phyloP scores from a whole-genome alignment of 2,888 invertebrate genomes.

The Drosophila algonquin region DNA sequence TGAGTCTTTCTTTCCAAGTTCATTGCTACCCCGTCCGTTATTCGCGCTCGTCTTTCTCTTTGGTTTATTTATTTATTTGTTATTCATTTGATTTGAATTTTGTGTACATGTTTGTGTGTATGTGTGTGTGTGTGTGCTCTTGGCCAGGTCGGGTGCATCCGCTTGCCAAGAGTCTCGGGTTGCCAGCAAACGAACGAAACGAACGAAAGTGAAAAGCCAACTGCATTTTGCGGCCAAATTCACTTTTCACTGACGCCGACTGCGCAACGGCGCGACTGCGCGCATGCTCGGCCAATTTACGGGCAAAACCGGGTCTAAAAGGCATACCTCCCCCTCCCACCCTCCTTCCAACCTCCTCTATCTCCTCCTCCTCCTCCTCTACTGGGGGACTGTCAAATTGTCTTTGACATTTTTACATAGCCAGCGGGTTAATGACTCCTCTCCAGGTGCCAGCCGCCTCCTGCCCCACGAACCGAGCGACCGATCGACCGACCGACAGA shows the following conservation, averaged over 20 bases:
- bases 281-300: conserved; percentile 71
- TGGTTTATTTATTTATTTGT: conserved; percentile 5
- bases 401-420: conserved; percentile 70
- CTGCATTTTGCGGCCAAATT: conserved; percentile 53
- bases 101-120: background rate
- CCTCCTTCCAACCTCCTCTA: background rate
- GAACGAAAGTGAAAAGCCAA: conserved; percentile 76
- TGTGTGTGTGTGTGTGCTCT: conserved; percentile 19
- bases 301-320: conserved; percentile 44
- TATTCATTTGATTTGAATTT: conserved; percentile 22
- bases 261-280: conserved; percentile 59
- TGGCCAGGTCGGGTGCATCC: conserved; percentile 72
- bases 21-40: conserved; percentile 58
- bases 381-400: conserved; percentile 60
- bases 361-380: conserved; percentile 56
- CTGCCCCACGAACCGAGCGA: background rate
- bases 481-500: background rate
- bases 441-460: conserved; percentile 3
- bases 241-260: conserved; percentile 58
- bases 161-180: conserved; percentile 78
- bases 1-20: conserved; percentile 53
- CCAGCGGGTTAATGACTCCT: conserved; percentile 51
- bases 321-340: background rate
- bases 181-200: conserved; percentile 52
- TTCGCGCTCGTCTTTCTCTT: background rate